Evolutionary conservation across 2,888 invertebrate species (phyloP), one percentile per base, ranked within the genome.

Genomic region (Polyommatus icarus): DNA sequence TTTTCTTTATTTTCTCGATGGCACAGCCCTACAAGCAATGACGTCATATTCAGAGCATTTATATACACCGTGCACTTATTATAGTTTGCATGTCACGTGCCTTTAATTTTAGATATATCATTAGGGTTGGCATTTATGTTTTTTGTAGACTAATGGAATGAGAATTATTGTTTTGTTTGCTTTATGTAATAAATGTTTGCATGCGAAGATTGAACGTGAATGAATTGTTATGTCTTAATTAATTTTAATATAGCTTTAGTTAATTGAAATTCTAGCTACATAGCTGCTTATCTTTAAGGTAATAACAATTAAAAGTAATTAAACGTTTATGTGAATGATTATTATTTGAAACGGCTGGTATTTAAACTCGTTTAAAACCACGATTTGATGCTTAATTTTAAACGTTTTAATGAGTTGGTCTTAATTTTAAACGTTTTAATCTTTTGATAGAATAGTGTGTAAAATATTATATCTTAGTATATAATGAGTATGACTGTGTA

Each of bases 41-140:
- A 75, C 50, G 75, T 32, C 75, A 73, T 29, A 50, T 75, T 75
- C n/a, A 29, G 1, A 54, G 54, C 24, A 50, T 75, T 75, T 54
- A 50, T 75, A 36, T 24, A 18, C 32, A 18, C 32, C 10, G 24
- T 40, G 50, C 54, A 75, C 5, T 72, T 24, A 24, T 24, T 73
- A 24, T 12, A 24, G 50, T 73, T 73, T 24, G 75, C 75, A 50
- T 75, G 75, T 75, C 18, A 46, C 6, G 15, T 73, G 12, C 5
- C 75, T 18, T 75, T 75, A 50, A 75, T 75, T 75, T 75, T 75
- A 75, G 73, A 50, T 75, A 75, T 50, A 75, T 50, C 75, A 75
- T 29, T 54, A 54, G 24, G 75, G 50, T 73, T 73, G 75, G 54
- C 50, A 75, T 29, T 54, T 54, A 73, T 73, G 46, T 24, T 73